Evolutionary conservation across 2,797 vertebrate genomes (phyloP), one percentile per base, ranked within the genome.

Genomic region (Chaetodon trifasciatus): DNA sequence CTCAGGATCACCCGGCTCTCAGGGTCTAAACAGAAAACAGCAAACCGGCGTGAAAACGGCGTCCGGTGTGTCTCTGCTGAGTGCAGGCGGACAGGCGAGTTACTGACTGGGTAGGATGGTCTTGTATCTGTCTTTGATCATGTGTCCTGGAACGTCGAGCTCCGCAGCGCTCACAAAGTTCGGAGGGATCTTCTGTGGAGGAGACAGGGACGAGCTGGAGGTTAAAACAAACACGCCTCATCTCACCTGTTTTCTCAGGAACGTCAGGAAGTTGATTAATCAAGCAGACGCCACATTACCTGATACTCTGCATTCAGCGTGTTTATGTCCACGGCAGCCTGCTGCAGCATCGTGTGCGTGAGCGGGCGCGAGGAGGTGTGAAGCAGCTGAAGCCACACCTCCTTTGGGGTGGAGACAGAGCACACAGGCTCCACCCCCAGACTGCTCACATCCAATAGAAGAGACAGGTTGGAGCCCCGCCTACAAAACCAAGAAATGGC

Each of bases 71-170:
- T 37, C 58, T 71, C n/a, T 57, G 9, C 49, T 21, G 47, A 71
- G 12, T 3, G 52, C 7, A 57, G 72, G 2, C 0, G 44, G 46
- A 17, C 2, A 9, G 67, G 0, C 0, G 50, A 6, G 37, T 13
- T 24, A 93, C 96, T 24, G 93, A 98, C 97, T 98, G 89, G 97
- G 97, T 2, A 98, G 91, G 90, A 98, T 97, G 93, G 95, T 97
- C 92, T 96, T 97, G 74, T 97, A 98, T 92, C 97, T 90, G 92
- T 98, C 97, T 86, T 97, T 97, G 73, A 96, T 92, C 28, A 92
- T 92, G 16, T 78, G 97, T 21, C 97, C 97, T 0, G 96, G 96
- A 46, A 97, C 93, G 23, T 97, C 92, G 50, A 98, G 92, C 50
- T 98, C 97, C 19, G 96, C 94, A 0, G 96, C 62, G 55, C 70